Evolutionary conservation across 2,888 invertebrate genomes (phyloP), one percentile per base, ranked within the genome.

Genomic region (Neocrepidodera transversa): DNA sequence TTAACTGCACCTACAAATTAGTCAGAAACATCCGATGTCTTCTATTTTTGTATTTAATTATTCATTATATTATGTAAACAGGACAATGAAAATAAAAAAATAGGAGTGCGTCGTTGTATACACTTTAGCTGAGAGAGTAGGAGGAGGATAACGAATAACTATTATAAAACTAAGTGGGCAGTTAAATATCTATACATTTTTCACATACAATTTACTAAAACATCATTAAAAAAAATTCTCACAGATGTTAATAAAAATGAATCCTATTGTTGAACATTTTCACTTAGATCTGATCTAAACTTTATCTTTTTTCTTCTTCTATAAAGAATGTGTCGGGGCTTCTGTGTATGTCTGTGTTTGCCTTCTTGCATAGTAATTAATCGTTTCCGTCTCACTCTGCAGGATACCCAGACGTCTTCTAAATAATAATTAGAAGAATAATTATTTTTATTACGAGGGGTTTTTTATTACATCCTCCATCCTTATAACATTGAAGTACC

Each of bases 381-480:
- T 28, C 16, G 56, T 50, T 56, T 56, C 56, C 56, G n/a, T 50
- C 50, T 38, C 50, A 50, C 50, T 50, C 36, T 50, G 38, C 50
- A 50, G 50, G 50, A 50, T 50, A 8, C 50, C 17, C 14, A 38
- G 38, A 50, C 50, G 50, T 38, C 17, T 50, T 50, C 13, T 38
- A 38, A 50, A 50, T 50, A 50, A 50, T 50, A 50, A 50, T 28
- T 26, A 50, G 16, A 13, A 6, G 11, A 17, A 50, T 50, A 40
- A 50, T 50, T 50, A 38, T 50, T 50, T 50, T 50, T 28, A 36
- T 50, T 26, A 38, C 38, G 23, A 11, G 26, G n/a, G 16, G 14
- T 47, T 47, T 30, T 13, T 47, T 16, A 43, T 43, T 43, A 13
- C 23, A 43, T 26, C 26, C 43, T 23, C 16, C 16, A n/a, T 40